Evolutionary conservation across 2,797 vertebrate genomes (phyloP).

Genomic region (Acanthis flammea): DNA sequence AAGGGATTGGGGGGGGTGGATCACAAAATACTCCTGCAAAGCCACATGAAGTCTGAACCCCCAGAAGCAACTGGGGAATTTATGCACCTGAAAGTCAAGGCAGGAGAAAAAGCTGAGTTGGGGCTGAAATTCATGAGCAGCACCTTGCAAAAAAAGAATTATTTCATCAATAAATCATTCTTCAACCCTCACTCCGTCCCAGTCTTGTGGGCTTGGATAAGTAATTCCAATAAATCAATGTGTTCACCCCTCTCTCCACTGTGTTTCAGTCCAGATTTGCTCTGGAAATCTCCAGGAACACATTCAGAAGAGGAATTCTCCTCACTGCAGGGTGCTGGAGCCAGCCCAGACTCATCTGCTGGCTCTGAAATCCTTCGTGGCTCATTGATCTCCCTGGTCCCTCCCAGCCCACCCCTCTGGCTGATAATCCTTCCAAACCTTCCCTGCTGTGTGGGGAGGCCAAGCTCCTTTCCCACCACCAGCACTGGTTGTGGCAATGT

Average conservation of each 20-base stretch:
- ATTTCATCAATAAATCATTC: neutral
- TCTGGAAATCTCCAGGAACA: neutral
- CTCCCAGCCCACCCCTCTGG: neutral
- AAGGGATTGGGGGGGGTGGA: neutral
- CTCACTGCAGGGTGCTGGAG: neutral
- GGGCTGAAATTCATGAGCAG: neutral
- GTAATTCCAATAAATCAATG: neutral
- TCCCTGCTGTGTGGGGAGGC: neutral
- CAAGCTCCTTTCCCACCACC: neutral
- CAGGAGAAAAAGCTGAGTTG: neutral
- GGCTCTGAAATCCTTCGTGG: neutral
- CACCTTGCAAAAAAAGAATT: neutral
- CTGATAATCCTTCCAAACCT: neutral
- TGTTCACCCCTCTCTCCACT: rapidly evolving
- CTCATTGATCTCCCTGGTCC: neutral
- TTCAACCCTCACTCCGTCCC: rapidly evolving
- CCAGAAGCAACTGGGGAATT: neutral
- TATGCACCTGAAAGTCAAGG: neutral
- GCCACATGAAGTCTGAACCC: neutral
- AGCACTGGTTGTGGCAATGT: neutral
- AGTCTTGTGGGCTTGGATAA: neutral
- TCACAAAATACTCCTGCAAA: neutral
- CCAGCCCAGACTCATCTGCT: neutral
- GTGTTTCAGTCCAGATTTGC: neutral
- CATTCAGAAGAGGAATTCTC: neutral